Evolutionary conservation across 2,113 vertebrate genomes (phyloP).

Genomic region (Asarcornis scutulata): DNA sequence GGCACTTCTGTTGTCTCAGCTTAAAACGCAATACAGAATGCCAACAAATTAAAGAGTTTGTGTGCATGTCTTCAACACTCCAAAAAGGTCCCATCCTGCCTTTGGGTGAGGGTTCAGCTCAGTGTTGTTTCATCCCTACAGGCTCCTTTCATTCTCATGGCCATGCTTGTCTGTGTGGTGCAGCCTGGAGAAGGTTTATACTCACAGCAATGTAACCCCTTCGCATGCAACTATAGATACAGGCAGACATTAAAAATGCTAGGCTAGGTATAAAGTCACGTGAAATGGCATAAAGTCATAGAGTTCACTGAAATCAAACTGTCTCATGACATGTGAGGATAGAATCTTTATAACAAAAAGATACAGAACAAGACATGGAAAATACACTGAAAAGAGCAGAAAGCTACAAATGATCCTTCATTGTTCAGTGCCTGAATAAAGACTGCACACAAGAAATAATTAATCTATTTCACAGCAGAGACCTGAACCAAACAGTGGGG

Average conservation of each 20-base stretch:
- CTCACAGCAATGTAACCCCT: fast-evolving
- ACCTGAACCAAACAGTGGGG: not conserved
- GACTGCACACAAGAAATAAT: not conserved
- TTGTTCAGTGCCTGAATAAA: not conserved
- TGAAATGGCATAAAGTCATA: not conserved
- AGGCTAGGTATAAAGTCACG: not conserved
- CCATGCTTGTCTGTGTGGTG: not conserved
- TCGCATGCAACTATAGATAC: not conserved
- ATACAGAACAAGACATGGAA: not conserved
- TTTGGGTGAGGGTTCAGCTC: not conserved
- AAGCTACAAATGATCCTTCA: not conserved
- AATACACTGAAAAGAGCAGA: not conserved
- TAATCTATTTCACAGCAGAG: not conserved
- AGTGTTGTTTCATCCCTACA: not conserved
- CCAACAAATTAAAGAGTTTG: fast-evolving
- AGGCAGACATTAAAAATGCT: not conserved
- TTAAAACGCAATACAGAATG: not conserved
- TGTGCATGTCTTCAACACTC: not conserved
- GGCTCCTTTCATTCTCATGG: not conserved
- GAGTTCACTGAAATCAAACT: not conserved
- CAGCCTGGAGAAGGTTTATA: not conserved
- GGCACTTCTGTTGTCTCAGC: not conserved
- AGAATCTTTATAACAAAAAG: not conserved
- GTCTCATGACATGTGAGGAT: not conserved
- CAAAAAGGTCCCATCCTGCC: not conserved